A percentile compares a stretch with the other conserved stretches of the same genome.
phyloP scores from a whole-genome alignment of 2,888 invertebrate genomes.

The Hyalella azteca region DNA sequence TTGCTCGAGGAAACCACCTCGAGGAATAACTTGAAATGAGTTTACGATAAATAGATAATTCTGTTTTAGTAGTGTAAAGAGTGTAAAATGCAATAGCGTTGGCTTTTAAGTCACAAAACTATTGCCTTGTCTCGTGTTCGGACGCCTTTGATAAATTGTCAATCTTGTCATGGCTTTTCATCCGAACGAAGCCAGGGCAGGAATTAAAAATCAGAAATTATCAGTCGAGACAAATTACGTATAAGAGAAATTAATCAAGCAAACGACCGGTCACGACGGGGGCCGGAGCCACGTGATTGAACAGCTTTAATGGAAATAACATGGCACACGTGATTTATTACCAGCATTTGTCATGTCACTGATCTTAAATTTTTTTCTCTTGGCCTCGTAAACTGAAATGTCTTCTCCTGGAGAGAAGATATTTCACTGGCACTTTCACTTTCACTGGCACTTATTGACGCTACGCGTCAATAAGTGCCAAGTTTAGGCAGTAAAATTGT shows the following conservation, averaged over 20 bases:
- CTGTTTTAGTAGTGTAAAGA: background rate
- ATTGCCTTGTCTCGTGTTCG: background rate
- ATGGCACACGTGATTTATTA: constrained; percentile 3
- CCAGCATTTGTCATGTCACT: background rate
- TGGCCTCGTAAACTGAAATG: background rate
- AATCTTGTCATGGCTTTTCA: background rate
- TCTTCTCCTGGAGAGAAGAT: background rate
- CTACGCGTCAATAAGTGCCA: no score
- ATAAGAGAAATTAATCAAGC: background rate
- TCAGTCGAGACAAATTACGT: constrained; percentile 11
- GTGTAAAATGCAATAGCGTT: background rate
- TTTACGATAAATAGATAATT: background rate
- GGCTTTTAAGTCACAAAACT: background rate
- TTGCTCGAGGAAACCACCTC: no score
- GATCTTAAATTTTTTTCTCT: background rate
- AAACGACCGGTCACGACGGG: background rate
- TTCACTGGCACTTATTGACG: no score
- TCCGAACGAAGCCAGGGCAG: background rate
- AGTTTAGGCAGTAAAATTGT: background rate
- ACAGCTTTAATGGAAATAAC: constrained; percentile 4
- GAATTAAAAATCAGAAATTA: background rate
- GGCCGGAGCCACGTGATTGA: constrained; percentile 5
- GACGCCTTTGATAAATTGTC: background rate
- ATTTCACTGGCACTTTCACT: background rate
- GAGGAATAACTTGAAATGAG: background rate